Evolutionary conservation across 2,888 invertebrate species (phyloP).

Genomic region (Fragum fragum): DNA sequence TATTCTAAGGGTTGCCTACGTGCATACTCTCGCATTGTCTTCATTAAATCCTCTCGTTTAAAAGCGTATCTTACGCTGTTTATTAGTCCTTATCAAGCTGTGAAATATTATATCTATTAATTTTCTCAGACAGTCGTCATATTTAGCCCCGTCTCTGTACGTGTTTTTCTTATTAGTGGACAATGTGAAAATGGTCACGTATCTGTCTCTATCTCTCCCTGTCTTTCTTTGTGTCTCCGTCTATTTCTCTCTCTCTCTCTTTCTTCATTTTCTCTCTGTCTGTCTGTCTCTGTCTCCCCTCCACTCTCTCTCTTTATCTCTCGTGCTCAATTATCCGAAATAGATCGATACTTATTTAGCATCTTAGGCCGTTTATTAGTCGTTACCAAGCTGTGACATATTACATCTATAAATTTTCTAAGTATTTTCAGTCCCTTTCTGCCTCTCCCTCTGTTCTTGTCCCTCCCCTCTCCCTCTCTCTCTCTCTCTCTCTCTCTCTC

Average conservation of each 20-base stretch:
- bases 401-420: too few relatives aligned
- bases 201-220: conserved; percentile 6
- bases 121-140: background rate
- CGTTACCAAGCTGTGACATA: too few relatives aligned
- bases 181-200: too few relatives aligned
- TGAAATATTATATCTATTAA: conserved; percentile 3
- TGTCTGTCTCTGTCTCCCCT: conserved; percentile 18
- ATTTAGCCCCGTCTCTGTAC: too few relatives aligned
- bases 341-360: too few relatives aligned
- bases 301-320: conserved; percentile 14
- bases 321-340: too few relatives aligned
- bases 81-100: background rate
- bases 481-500: conserved; percentile 20
- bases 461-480: conserved; percentile 7
- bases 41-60: background rate
- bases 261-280: conserved; percentile 4
- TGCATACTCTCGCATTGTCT: background rate
- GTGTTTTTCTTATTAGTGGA: too few relatives aligned
- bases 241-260: conserved; percentile 27
- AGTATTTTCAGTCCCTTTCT: conserved; percentile 12
- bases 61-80: background rate
- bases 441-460: conserved; percentile 11
- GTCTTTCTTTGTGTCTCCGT: conserved; percentile 18
- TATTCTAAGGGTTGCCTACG: background rate
- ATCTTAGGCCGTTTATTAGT: too few relatives aligned